Percentiles rank a stretch among this genome's conserved stretches.
These are phyloP conservation scores for Ramphastos sulfuratus DNA, from an alignment of 2,113 vertebrate species.

Conservation along the genomic window DNA sequence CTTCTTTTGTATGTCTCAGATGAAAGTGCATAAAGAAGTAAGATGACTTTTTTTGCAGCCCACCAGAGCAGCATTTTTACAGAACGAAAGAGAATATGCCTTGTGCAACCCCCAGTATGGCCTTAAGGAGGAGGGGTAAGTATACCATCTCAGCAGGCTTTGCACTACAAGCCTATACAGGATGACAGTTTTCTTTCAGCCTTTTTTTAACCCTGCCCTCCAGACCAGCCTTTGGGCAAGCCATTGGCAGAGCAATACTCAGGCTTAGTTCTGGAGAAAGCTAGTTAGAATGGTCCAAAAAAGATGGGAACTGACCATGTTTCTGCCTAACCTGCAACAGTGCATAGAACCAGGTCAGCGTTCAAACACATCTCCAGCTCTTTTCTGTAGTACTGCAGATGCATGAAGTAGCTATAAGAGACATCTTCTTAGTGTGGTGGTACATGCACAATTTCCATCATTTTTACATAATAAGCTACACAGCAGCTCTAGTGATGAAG, in stretches of 20 bases:
- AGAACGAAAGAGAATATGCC: not conserved
- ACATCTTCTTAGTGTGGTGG: not conserved
- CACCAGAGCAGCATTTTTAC: not conserved
- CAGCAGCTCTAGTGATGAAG: not conserved
- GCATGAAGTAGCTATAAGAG: not conserved
- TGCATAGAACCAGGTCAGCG: not conserved
- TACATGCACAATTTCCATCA: not conserved
- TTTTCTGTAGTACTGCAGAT: not conserved
- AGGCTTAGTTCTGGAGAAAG: not conserved
- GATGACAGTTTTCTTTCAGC: not conserved
- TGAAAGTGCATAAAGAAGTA: conserved; percentile 53
- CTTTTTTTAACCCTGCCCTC: not conserved
- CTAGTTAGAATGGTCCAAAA: not conserved
- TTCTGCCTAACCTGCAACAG: not conserved
- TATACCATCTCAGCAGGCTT: not conserved
- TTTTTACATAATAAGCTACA: not conserved
- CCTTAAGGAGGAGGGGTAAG: conserved; percentile 10
- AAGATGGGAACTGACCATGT: not conserved
- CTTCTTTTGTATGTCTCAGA: not conserved
- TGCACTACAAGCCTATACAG: not conserved
- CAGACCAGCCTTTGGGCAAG: not conserved
- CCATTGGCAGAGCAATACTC: not conserved
- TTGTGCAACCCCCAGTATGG: not conserved
- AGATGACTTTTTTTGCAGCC: not conserved
- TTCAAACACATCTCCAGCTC: not conserved